Evolutionary conservation across 2,888 invertebrate genomes (phyloP), one percentile per base, ranked within the genome.

Genomic region (Apoda limacodes): DNA sequence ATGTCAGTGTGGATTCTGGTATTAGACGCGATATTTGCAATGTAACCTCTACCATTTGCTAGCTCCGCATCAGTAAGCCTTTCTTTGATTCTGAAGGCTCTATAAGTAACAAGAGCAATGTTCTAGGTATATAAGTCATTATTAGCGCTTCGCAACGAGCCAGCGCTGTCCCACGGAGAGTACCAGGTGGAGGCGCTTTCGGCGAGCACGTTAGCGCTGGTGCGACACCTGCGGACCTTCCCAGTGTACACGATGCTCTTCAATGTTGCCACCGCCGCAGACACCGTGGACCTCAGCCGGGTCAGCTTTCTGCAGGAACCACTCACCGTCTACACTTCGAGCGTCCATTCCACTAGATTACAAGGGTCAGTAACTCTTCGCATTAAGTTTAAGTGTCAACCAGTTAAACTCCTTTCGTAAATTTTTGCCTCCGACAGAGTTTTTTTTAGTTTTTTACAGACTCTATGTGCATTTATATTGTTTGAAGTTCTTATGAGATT

Each of bases 111-210:
- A n/a, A n/a, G n/a, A n/a, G n/a, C n/a, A n/a, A n/a, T n/a, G n/a
- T n/a, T 43, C 3, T 35, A 71, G 69, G 66, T 86, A 0, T 88
- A 85, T 46, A 82, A 84, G 46, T 56, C 58, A 0, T 45, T 88
- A 34, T 69, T 75, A 1, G 45, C 51, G 2, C 56, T 85, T 1
- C 82, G 86, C 32, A 61, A 60, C 13, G 60, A 66, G 14, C 48
- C 62, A 0, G 60, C 83, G 1, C 46, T 83, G 1, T 62, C 61
- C 1, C 60, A 65, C 9, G 83, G 82, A 0, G 48, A 50, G 4
- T 45, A 64, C 26, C 52, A 69, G 31, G 46, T 76, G 4, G 48
- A 61, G 23, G 63, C 63, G 0, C 31, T 71, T 10, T 48, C 56
- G 2, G 49, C 48, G 19, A 47, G 58, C 30, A 67, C 60, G 1